Evolutionary conservation across 2,797 vertebrate species (phyloP).

Genomic region (Oryzias dopingdopingensis): DNA sequence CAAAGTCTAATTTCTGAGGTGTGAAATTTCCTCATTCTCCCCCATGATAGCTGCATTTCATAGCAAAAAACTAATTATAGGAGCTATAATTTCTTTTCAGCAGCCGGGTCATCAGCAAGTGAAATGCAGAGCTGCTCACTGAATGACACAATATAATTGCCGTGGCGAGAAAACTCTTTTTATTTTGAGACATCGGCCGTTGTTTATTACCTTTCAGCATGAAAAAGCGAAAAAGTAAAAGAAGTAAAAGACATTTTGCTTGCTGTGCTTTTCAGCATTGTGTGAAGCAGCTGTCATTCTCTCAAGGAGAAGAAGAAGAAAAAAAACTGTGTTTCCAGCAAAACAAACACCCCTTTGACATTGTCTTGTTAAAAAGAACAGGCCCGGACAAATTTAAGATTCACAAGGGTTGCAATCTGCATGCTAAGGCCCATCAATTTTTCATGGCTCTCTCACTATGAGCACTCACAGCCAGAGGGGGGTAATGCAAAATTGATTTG

Average conservation of each 20-base stretch:
- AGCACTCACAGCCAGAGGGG: conserved; percentile 84
- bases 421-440: conserved; percentile 87
- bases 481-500: conserved; percentile 93
- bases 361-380: conserved; percentile 62
- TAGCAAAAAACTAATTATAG: conserved; percentile 76
- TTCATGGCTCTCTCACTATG: conserved; percentile 84
- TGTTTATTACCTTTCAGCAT: conserved; percentile 32
- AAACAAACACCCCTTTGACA: conserved; percentile 78
- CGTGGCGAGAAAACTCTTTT: conserved; percentile 56
- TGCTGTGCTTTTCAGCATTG: conserved; percentile 25
- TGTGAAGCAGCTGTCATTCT: conserved; percentile 38
- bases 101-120: conserved; percentile 67
- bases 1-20: conserved; percentile 76
- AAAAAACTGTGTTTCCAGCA: conserved; percentile 73
- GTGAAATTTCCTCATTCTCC: conserved; percentile 78
- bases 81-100: conserved; percentile 63
- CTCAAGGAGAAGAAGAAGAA: conserved; percentile 33
- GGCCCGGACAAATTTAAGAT: conserved; percentile 76
- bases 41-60: conserved; percentile 76
- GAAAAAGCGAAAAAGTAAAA: conserved; percentile 2
- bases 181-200: conserved; percentile 37
- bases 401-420: conserved; percentile 82
- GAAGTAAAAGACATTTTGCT: conserved; percentile 13
- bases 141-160: conserved; percentile 63
- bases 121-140: conserved; percentile 46